Evolutionary conservation across 2,888 invertebrate species (phyloP).

Genomic region (Idaea straminata): DNA sequence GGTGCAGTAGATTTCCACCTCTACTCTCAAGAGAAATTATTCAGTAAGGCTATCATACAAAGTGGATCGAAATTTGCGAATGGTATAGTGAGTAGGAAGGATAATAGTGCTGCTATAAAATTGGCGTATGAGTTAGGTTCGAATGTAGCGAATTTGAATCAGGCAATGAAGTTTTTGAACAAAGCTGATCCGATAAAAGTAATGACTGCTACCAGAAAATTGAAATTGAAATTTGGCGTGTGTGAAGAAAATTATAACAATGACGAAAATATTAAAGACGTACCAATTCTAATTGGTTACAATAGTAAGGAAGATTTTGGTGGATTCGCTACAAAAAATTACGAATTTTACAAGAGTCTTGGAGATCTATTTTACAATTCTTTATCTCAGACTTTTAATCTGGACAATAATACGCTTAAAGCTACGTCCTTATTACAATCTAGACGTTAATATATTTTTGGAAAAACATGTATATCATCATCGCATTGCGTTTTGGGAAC

Average conservation of each 20-base stretch:
- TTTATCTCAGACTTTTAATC: constrained; percentile 26
- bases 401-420: constrained; percentile 24
- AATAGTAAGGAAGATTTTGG: constrained; percentile 46
- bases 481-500: constrained; percentile 51
- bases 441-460: constrained; percentile 37
- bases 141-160: constrained; percentile 25
- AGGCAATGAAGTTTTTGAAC: constrained; percentile 43
- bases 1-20: constrained; percentile 53
- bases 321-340: constrained; percentile 29
- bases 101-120: constrained; percentile 39
- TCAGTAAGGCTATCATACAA: constrained; percentile 49
- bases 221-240: constrained; percentile 32
- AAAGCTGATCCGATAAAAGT: constrained; percentile 39
- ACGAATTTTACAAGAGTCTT: constrained; percentile 28
- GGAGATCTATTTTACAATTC: constrained; percentile 23
- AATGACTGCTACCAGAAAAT: constrained; percentile 34
- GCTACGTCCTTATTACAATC: constrained; percentile 41
- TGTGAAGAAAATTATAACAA: constrained; percentile 41
- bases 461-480: constrained; percentile 36
- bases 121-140: constrained; percentile 45
- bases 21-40: constrained; percentile 44
- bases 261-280: constrained; percentile 22
- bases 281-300: constrained; percentile 44
- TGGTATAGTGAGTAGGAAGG: constrained; percentile 35
- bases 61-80: constrained; percentile 47